phyloP scores from a whole-genome alignment of 2,797 vertebrate genomes.

The Enteromius afrohamiltoni region DNA sequence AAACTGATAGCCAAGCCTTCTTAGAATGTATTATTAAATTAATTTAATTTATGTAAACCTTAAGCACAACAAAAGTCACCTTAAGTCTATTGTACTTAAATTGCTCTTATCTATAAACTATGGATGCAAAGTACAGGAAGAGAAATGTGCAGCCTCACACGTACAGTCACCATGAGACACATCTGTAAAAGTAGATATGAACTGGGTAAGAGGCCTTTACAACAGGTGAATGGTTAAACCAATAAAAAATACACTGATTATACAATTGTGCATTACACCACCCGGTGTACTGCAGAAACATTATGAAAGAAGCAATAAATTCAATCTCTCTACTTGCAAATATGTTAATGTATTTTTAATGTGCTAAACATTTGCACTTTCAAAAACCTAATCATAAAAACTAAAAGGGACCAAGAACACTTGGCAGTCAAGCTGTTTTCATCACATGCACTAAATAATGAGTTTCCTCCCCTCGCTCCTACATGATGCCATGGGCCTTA shows the following conservation, averaged over 20 bases:
- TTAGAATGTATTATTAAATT: no score
- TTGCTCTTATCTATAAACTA: slow-evolving; percentile 39
- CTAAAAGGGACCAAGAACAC: slow-evolving; percentile 1
- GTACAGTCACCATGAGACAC: not conserved
- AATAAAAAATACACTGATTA: not conserved
- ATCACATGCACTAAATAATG: not conserved
- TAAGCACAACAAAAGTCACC: not conserved
- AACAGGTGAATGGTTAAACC: not conserved
- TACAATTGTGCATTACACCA: not conserved
- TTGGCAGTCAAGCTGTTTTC: not conserved
- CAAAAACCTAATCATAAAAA: not conserved
- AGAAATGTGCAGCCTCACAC: slow-evolving; percentile 1
- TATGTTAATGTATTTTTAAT: slow-evolving; percentile 22
- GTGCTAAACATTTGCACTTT: slow-evolving; percentile 5
- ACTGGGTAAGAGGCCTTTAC: not conserved
- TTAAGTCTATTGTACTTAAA: slow-evolving; percentile 16
- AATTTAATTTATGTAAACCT: no score
- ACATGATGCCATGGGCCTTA: slow-evolving; percentile 57
- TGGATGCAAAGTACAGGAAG: slow-evolving; percentile 34
- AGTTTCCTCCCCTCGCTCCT: slow-evolving; percentile 41
- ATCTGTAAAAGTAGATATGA: slow-evolving; percentile 24
- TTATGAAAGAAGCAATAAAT: not conserved
- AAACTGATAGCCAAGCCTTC: not conserved
- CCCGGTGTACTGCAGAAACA: not conserved
- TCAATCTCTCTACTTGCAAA: not conserved